These are phyloP conservation scores for Oreonectes daqikongensis DNA, from an alignment of 2,797 vertebrate genomes.

Conservation along the genomic window DNA sequence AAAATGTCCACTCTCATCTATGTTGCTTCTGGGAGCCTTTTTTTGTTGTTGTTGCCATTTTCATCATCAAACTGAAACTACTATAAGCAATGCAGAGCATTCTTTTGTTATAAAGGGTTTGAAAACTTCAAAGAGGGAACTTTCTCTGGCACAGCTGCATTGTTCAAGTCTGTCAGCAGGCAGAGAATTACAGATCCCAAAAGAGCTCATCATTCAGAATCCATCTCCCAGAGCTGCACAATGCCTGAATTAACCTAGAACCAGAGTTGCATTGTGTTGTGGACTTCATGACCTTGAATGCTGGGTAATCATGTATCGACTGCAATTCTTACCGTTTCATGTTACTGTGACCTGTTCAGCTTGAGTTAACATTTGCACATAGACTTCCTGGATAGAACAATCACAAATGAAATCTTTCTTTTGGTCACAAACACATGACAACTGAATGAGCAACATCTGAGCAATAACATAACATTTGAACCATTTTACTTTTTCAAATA, in stretches of 20 bases:
- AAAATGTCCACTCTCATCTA: background rate
- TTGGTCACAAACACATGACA: background rate
- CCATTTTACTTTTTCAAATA: background rate
- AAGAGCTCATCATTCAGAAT: conserved; percentile 58
- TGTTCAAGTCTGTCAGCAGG: conserved; percentile 68
- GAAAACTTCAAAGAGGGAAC: conserved; percentile 50
- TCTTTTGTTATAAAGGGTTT: background rate
- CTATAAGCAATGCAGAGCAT: background rate
- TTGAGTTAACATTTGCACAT: background rate
- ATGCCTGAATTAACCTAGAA: conserved; percentile 56
- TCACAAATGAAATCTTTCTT: background rate
- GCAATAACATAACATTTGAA: background rate
- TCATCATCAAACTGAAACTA: conserved; percentile 1
- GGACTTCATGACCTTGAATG: conserved; percentile 6
- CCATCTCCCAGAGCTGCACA: conserved; percentile 42
- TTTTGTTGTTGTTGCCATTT: background rate
- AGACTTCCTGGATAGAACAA: background rate
- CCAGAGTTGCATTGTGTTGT: conserved; percentile 52
- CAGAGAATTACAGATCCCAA: conserved; percentile 62
- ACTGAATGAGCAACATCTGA: no score
- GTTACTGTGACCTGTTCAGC: conserved; percentile 17
- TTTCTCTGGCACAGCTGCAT: conserved; percentile 45
- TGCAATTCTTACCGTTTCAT: conserved; percentile 18
- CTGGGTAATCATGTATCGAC: conserved; percentile 19
- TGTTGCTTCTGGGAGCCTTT: background rate